Base-by-base conservation (phyloP, 1,140 invertebrate species). In the Laupala kohalensis region DNA sequence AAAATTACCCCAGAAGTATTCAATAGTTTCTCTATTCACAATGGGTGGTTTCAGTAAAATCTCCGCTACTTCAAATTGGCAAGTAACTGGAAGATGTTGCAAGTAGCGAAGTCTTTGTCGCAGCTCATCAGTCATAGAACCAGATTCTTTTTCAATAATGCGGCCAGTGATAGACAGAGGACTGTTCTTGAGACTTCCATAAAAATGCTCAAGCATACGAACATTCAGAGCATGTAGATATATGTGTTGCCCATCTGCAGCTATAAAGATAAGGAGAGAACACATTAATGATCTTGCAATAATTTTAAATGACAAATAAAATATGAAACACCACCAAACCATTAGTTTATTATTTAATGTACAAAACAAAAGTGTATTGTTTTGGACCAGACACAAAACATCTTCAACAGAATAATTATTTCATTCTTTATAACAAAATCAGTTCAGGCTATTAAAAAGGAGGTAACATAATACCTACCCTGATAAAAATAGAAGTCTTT, bases 181-280 rank as follows among this genome's bases (percentile, higher is more conserved):
- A 72, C 90, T 90, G 64, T 88, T 81, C 72, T 93, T 89, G 66
- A 97, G 83, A 65, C 84, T 86, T 23, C 93, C 93, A 83, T 95
- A 97, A 66, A 92, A 88, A 65, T 89, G 86, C 77, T 92, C 90
- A 73, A 99, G 80, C 87, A 97, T 96, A 69, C 90, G 89, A 3
- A 93, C 88, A 81, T 98, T 98, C 74, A 98, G 80, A 4, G 92
- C 89, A 83, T 97, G 92, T 66, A 98, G 80, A 80, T 94, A 99
- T 27, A 97, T 88, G 78, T 95, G 91, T 80, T 97, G 95, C 0
- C 95, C 95, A 83, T 96, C 94, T 37, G 85, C 83, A 71, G 91
- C 92, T 92, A 76, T 63, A 84, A 83, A 62, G 12, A 62, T n/a
- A 62, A 62, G n/a, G 12, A 62, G n/a, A 12, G 12, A 62, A 62